A percentile compares a stretch with the other conserved stretches of the same genome.
These are phyloP conservation scores for Salticus scenicus DNA, from an alignment of 2,888 invertebrate species.

Conservation along the genomic window DNA sequence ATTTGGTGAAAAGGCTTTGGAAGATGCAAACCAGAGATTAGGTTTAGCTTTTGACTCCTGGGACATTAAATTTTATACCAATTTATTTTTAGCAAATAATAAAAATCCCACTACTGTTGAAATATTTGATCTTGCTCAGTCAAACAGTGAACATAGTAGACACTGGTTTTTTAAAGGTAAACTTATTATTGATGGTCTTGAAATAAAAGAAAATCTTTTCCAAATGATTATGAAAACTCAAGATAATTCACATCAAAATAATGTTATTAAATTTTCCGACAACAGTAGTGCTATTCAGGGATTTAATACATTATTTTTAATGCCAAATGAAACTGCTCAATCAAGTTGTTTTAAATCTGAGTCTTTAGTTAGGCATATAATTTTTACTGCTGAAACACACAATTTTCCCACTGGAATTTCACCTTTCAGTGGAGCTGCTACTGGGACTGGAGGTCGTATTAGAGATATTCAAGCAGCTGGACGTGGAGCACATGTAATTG, in stretches of 20 bases:
- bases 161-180: constrained; percentile 98
- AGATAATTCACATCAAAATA: constrained; percentile 88
- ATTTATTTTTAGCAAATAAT: constrained; percentile 87
- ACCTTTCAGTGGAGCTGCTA: constrained; percentile 98
- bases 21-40: constrained; percentile 85
- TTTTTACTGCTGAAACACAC: constrained; percentile 97
- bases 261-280: constrained; percentile 97
- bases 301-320: constrained; percentile 82
- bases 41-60: constrained; percentile 94
- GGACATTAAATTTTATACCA: constrained; percentile 92
- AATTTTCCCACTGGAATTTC: constrained; percentile 98
- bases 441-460: constrained; percentile 80
- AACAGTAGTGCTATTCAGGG: constrained; percentile 97
- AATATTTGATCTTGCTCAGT: constrained; percentile 97
- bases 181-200: constrained; percentile 87
- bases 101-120: constrained; percentile 98
- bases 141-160: constrained; percentile 96
- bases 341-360: constrained; percentile 80
- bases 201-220: constrained; percentile 87
- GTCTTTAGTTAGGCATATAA: constrained; percentile 81
- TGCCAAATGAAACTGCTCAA: constrained; percentile 82
- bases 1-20: constrained; percentile 86
- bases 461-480: background rate
- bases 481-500: constrained; percentile 83
- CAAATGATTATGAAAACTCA: constrained; percentile 95